phyloP scores from a whole-genome alignment of 1,140 invertebrate species.

The Anoplophora glabripennis region DNA sequence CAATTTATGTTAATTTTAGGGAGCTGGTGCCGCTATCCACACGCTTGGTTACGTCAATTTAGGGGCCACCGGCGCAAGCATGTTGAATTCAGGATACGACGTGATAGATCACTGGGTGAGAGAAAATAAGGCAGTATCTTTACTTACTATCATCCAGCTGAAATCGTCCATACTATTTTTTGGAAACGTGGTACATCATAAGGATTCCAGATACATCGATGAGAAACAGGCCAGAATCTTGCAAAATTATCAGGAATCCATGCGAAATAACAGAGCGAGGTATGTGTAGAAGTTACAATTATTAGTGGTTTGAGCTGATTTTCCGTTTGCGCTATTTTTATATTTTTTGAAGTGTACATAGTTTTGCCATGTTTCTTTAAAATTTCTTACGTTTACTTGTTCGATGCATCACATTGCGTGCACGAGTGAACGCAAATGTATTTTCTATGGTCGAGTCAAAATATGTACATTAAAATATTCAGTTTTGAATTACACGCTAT shows the following conservation, averaged over 20 bases:
- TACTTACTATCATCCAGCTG: conserved; percentile 45
- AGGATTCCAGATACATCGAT: conserved; percentile 42
- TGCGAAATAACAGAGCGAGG: conserved; percentile 45
- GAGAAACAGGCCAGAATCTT: conserved; percentile 42
- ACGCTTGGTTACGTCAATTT: conserved; percentile 38
- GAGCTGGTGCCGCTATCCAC: conserved; percentile 31
- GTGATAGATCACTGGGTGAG: conserved; percentile 31
- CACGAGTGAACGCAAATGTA: too few relatives aligned
- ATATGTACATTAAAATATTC: too few relatives aligned
- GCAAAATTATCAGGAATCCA: conserved; percentile 31
- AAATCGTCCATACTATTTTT: conserved; percentile 48
- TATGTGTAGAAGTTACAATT: not conserved
- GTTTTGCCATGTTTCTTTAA: too few relatives aligned
- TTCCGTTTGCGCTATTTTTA: too few relatives aligned
- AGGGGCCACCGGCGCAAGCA: conserved; percentile 29
- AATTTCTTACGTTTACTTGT: too few relatives aligned
- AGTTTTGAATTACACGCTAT: too few relatives aligned
- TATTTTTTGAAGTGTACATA: too few relatives aligned
- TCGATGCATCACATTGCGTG: too few relatives aligned
- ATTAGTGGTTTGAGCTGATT: too few relatives aligned
- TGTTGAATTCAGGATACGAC: conserved; percentile 40
- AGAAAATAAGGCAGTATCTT: conserved; percentile 31
- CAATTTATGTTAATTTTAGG: conserved; percentile 23
- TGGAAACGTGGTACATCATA: conserved; percentile 45
- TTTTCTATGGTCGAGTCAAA: too few relatives aligned